Percentiles rank a stretch among this genome's conserved stretches.
Evolutionary conservation across 2,888 invertebrate species (phyloP).

Genomic region (Lasioglossum figueresi): DNA sequence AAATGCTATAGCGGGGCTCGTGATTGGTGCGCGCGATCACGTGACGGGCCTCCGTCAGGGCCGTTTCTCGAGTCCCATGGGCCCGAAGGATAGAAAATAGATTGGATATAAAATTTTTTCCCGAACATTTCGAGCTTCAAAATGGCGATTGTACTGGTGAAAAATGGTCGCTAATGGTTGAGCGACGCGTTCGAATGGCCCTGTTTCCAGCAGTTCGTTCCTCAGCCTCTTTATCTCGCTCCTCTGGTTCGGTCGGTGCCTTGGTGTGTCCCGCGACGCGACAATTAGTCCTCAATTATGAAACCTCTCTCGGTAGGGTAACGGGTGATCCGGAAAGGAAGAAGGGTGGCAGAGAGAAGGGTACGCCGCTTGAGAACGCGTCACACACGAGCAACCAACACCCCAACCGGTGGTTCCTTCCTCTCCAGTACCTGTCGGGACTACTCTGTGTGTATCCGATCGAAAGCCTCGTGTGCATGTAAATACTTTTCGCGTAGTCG

Average conservation of each 20-base stretch:
- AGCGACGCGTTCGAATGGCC: background rate
- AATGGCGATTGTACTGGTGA: background rate
- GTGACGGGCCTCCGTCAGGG: too few species aligned
- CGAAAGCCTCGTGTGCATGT: constrained; percentile 63
- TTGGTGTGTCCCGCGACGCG: constrained; percentile 45
- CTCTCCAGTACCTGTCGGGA: constrained; percentile 26
- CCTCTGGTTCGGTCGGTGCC: constrained; percentile 35
- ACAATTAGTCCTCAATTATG: constrained; percentile 72
- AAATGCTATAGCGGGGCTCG: too few species aligned
- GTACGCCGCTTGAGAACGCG: constrained; percentile 58
- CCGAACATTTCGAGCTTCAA: background rate
- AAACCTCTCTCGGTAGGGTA: constrained; percentile 65
- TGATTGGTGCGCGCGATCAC: too few species aligned
- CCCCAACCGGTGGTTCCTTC: constrained; percentile 29
- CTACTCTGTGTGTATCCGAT: constrained; percentile 41
- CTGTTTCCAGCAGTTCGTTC: background rate
- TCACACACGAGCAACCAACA: constrained; percentile 33
- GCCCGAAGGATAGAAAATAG: background rate
- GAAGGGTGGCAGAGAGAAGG: constrained; percentile 40
- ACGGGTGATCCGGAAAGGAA: constrained; percentile 67
- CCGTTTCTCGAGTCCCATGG: background rate
- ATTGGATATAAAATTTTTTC: background rate
- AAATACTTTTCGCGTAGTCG: constrained; percentile 59
- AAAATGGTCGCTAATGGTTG: background rate
- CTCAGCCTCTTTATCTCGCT: constrained; percentile 43